Conservation (phyloP, 2,113 vertebrate genomes). For the Progne subis region DNA sequence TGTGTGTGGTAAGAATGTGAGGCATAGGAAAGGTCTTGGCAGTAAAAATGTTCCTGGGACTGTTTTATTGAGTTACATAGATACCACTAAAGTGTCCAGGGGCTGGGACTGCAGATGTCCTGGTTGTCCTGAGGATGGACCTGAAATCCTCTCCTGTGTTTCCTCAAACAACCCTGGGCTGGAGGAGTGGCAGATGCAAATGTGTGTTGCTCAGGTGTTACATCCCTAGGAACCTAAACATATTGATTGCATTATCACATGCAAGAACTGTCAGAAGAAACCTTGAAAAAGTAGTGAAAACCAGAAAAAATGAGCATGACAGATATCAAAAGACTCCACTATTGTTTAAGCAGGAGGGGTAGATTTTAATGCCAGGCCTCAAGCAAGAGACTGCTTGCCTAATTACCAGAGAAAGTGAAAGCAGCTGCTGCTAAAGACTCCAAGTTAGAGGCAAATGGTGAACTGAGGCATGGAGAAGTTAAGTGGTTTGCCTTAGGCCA, state of each 20-base stretch:
- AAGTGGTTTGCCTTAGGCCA: constrained; percentile 46
- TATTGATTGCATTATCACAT: not conserved
- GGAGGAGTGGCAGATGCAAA: not conserved
- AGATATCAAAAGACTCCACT: not conserved
- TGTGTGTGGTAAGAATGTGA: fast-evolving
- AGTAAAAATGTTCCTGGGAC: not conserved
- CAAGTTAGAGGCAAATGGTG: constrained; percentile 34
- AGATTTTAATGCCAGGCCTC: constrained; percentile 5
- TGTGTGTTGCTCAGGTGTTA: fast-evolving
- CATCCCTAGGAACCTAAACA: not conserved
- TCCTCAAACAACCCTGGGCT: not conserved
- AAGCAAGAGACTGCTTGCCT: constrained; percentile 15
- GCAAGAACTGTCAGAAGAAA: not conserved
- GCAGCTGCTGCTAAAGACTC: constrained; percentile 31
- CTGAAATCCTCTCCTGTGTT: not conserved
- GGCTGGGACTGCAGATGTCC: not conserved
- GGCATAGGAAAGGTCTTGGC: not conserved
- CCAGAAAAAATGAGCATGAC: not conserved
- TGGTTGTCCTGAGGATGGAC: not conserved
- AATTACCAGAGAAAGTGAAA: constrained; percentile 47
- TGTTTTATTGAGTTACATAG: not conserved
- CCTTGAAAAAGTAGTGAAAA: not conserved
- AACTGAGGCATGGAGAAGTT: constrained; percentile 53
- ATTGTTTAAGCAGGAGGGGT: not conserved
- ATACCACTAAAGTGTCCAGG: not conserved